Evolutionary conservation across 2,113 vertebrate species (phyloP).

Genomic region (Rattus norvegicus): GRCr8 NC_086024.1:144812001-144812500

Average conservation of each 20-base stretch:
- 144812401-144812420: neutral
- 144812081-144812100: neutral
- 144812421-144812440: slow-evolving; percentile 5
- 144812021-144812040: neutral
- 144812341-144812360: neutral
- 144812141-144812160: neutral
- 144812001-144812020: neutral
- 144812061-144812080: too few relatives aligned
- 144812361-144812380: slow-evolving; percentile 13
- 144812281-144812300: neutral
- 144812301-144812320: neutral
- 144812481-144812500: slow-evolving; percentile 16
- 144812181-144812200: neutral
- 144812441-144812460: slow-evolving; percentile 9
- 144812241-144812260: neutral
- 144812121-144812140: neutral
- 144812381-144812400: neutral
- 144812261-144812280: neutral
- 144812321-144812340: neutral
- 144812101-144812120: too few relatives aligned
- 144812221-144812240: neutral
- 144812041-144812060: neutral
- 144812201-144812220: neutral
- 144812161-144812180: neutral
- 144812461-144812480: slow-evolving; percentile 45